phyloP scores from a whole-genome alignment of 2,113 vertebrate species.

The Takifugu flavidus region DNA sequence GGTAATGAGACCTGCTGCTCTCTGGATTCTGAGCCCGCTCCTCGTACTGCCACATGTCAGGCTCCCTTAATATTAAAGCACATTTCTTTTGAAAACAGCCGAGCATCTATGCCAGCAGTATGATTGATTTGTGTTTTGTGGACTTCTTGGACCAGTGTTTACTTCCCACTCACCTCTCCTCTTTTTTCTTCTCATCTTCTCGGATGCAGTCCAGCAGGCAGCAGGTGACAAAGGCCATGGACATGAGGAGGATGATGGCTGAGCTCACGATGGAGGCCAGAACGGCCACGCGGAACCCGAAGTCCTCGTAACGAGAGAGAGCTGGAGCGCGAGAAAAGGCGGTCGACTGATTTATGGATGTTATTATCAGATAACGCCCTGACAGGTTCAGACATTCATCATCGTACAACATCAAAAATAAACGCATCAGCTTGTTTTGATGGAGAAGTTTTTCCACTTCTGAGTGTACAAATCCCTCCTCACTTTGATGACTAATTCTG shows the following conservation, averaged over 20 bases:
- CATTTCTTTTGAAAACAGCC: background rate
- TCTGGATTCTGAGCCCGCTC: constrained; percentile 73
- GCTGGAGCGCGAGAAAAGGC: constrained; percentile 62
- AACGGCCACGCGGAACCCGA: constrained; percentile 87
- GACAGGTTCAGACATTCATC: background rate
- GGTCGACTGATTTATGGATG: background rate
- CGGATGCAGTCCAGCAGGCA: constrained; percentile 84
- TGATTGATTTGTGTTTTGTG: too few relatives aligned
- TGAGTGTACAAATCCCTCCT: background rate
- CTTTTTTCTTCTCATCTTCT: constrained; percentile 71
- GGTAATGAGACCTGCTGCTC: constrained; percentile 68
- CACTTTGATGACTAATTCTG: constrained; percentile 20
- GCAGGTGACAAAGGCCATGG: constrained; percentile 88
- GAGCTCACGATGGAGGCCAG: constrained; percentile 86
- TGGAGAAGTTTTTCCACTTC: too few relatives aligned
- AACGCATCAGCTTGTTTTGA: too few relatives aligned
- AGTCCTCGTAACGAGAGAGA: constrained; percentile 71
- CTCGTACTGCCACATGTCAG: constrained; percentile 78
- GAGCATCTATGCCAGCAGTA: background rate
- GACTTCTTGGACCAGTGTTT: background rate
- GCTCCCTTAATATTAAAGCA: constrained; percentile 67
- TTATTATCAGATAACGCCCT: constrained; percentile 1
- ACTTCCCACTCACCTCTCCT: constrained; percentile 39
- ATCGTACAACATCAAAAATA: background rate
- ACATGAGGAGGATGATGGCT: constrained; percentile 87